Base-by-base conservation (phyloP, 1,140 invertebrate genomes). In the Cyphomyrmex costatus region DNA sequence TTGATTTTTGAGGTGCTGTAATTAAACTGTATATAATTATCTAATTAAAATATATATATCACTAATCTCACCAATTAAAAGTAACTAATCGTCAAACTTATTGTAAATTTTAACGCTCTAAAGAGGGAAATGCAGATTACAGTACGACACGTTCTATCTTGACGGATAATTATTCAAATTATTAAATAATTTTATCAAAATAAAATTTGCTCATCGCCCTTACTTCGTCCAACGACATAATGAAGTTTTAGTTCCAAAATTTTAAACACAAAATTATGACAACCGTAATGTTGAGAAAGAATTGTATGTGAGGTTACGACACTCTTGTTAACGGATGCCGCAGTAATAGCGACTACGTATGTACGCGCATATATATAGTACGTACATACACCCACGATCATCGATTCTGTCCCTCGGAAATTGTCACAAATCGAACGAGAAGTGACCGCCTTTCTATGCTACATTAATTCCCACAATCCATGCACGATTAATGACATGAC, bases 211-310 rank as follows among this genome's bases (percentile, higher is more conserved):
- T 61, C 8, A 8, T 79, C 24, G 14, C 49, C 1, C 79, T 83
- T 74, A 83, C 79, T 49, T 83, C 79, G 24, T 83, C 79, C 68
- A 83, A 42, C 14, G 79, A 83, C 79, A 83, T 83, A 21, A 49
- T 36, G n/a, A 58, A 24, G 19, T 74, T 14, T 6, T 42, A 10
- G 42, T 27, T 53, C 36, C 14, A 24, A 2, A 68, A 21, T 27
- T 58, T n/a, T 33, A 8, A 19, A 27, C 2, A 14, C 33, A 5
- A 74, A 53, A 24, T 30, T 66, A 16, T 16, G n/a, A 36, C 33
- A 2, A 60, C 14, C 7, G 60, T 21, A 8, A 71, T 46, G 46
- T 6, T 7, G 27, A 36, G 10, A 46, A 30, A 49, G 36, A 24
- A 82, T 56, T 8, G 24, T 33, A 46, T 21, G 24, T 21, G 36